Base-by-base conservation (phyloP, 30 jellyfish, hydroid and myxozoan genomes). In the Turritopsis dohrnii region DNA sequence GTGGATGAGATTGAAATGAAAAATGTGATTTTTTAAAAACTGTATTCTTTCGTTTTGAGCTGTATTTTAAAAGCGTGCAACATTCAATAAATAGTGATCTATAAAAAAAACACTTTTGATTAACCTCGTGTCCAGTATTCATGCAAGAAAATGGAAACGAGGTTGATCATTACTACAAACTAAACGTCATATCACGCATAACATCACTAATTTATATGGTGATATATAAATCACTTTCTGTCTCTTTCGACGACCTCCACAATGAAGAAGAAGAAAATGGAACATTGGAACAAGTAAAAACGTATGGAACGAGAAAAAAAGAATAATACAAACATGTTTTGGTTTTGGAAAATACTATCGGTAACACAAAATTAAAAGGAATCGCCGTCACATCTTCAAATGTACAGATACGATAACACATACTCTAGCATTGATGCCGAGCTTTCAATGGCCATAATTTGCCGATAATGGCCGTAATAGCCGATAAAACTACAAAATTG, bases 51-150 rank as follows among this genome's bases (percentile, higher is more conserved):
- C 22, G 16, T 16, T 23, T 69, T 69, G 28, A 23, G 30, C 30
- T 69, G 31, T 23, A n/a, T n/a, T 69, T 69, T 69, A 69, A 69
- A 69, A 69, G 77, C 77, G 77, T 69, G 77, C 77, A 69, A 69
- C 77, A 69, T 69, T 69, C 77, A 69, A 69, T 69, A 69, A 69
- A 69, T 69, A 69, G 28, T 23, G 30, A 23, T 23, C 30, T 27
- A 69, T 69, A 69, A 69, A 69, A 69, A 69, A 41, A 41, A 5
- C 5, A 5, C 13, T 41, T 41, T 41, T 5, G 13, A 41, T 13
- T 13, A 41, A 41, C 60, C 60, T 41, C 9, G 60, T 41, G 60
- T 41, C 60, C 60, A 3, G 60, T 41, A 41, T 41, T 41, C 60
- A 41, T 41, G 60, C 13, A 41, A 13, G 13, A 41, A 41, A 41